A percentile compares a stretch with the other conserved stretches of the same genome.
These are phyloP conservation scores for Heteronetta atricapilla DNA, from an alignment of 2,113 vertebrate species.

Conservation along the genomic window DNA sequence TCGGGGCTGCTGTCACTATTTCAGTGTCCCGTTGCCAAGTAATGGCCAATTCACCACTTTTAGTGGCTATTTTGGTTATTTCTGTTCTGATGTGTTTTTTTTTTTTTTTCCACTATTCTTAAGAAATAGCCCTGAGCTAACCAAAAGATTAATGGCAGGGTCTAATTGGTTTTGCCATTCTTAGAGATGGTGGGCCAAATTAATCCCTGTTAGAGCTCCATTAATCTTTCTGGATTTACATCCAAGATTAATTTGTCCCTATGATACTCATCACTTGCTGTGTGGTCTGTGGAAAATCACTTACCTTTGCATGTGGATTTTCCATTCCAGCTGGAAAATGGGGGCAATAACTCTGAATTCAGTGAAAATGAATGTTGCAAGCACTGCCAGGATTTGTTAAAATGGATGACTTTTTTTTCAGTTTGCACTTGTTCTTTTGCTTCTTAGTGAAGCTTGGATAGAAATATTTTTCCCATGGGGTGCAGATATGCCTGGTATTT, in stretches of 20 bases:
- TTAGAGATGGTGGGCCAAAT: constrained; percentile 65
- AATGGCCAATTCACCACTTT: neutral
- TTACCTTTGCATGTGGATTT: constrained; percentile 1
- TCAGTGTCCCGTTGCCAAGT: neutral
- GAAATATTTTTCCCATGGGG: neutral
- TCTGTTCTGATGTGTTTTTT: neutral
- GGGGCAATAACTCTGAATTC: neutral
- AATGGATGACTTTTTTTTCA: neutral
- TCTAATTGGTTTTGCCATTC: constrained; percentile 65
- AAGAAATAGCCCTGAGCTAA: constrained; percentile 37
- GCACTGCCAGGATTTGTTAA: neutral
- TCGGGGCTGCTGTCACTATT: neutral
- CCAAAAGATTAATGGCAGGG: constrained; percentile 60
- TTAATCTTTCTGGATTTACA: constrained; percentile 70
- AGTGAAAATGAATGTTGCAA: neutral
- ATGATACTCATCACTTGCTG: constrained; percentile 51
- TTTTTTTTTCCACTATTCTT: neutral
- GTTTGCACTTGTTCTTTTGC: neutral
- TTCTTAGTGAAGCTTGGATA: neutral
- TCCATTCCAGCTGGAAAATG: neutral
- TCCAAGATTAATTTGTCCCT: constrained; percentile 59
- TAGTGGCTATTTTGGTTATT: neutral
- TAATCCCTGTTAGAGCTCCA: constrained; percentile 55
- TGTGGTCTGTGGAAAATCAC: constrained; percentile 62
- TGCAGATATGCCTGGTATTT: neutral